phyloP scores from a whole-genome alignment of 2,888 invertebrate genomes.

The Ectemnius lituratus region DNA sequence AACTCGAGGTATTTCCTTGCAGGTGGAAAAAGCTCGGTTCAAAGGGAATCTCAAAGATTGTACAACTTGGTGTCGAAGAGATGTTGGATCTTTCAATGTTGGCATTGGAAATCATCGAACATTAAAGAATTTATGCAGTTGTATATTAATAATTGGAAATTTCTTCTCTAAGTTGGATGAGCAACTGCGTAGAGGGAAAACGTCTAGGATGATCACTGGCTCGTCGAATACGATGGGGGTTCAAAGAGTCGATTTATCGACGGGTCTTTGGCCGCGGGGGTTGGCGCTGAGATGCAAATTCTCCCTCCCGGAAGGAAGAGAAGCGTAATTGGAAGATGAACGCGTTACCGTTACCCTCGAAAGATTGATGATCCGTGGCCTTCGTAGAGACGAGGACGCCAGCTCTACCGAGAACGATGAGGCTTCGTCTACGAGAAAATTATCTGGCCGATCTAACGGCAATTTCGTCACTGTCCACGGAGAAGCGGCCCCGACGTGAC shows the following conservation, averaged over 20 bases:
- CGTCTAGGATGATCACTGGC: too few species aligned
- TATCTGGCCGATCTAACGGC: constrained; percentile 55
- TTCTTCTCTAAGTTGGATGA: too few species aligned
- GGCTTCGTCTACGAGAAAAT: constrained; percentile 54
- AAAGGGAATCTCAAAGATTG: neutral
- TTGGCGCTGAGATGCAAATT: constrained; percentile 53
- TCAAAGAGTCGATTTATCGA: constrained; percentile 50
- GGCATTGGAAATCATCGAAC: too few species aligned
- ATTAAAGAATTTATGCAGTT: too few species aligned
- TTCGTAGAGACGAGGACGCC: constrained; percentile 37
- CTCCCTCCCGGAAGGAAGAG: constrained; percentile 47
- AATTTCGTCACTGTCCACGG: constrained; percentile 30
- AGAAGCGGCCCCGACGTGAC: constrained; percentile 13
- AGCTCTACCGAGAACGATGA: constrained; percentile 40
- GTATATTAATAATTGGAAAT: too few species aligned
- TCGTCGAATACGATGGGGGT: neutral
- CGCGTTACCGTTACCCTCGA: constrained; percentile 54
- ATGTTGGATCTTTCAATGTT: too few species aligned
- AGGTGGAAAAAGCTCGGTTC: too few species aligned
- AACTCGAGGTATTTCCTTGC: too few species aligned
- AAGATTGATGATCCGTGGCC: constrained; percentile 59
- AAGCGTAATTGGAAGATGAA: constrained; percentile 62
- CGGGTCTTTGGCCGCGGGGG: constrained; percentile 21
- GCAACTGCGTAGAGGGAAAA: neutral
- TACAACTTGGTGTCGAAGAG: too few species aligned